Conservation (phyloP, 2,888 invertebrate genomes). For the Eumerus sabulonum region DNA sequence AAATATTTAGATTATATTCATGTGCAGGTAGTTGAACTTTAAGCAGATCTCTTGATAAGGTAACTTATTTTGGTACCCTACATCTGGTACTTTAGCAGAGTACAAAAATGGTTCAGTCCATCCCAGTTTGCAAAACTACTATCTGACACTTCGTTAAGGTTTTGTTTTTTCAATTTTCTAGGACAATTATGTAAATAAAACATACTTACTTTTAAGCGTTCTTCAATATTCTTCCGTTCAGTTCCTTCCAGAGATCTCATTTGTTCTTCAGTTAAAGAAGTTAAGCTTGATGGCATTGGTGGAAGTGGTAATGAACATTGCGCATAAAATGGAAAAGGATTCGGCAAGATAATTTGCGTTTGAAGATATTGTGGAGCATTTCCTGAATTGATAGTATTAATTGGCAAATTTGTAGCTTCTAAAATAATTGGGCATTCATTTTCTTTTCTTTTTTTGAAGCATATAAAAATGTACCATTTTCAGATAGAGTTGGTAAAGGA, state of each 20-base stretch:
- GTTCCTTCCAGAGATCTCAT: constrained; percentile 93
- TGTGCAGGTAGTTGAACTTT: too few species aligned
- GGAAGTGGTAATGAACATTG: constrained; percentile 84
- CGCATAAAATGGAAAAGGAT: constrained; percentile 82
- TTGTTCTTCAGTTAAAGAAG: constrained; percentile 89
- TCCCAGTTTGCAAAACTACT: too few species aligned
- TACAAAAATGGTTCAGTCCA: too few species aligned
- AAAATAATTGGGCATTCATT: not conserved
- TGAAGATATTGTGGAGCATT: constrained; percentile 74
- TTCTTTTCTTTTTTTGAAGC: too few species aligned
- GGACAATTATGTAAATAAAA: too few species aligned
- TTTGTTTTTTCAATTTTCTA: too few species aligned
- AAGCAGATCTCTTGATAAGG: too few species aligned
- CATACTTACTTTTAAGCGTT: constrained; percentile 86
- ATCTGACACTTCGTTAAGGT: too few species aligned
- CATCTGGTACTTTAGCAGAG: too few species aligned
- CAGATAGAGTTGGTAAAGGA: too few species aligned
- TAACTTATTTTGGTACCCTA: too few species aligned
- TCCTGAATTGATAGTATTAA: not conserved
- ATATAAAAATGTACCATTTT: not conserved
- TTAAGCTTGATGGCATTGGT: constrained; percentile 87
- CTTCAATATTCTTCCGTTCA: constrained; percentile 92
- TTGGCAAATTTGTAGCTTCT: constrained; percentile 17
- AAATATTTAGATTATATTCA: too few species aligned
- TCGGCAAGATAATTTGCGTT: constrained; percentile 79